phyloP scores from a whole-genome alignment of 2,797 vertebrate species.

The Periophthalmus magnuspinnatus region DNA sequence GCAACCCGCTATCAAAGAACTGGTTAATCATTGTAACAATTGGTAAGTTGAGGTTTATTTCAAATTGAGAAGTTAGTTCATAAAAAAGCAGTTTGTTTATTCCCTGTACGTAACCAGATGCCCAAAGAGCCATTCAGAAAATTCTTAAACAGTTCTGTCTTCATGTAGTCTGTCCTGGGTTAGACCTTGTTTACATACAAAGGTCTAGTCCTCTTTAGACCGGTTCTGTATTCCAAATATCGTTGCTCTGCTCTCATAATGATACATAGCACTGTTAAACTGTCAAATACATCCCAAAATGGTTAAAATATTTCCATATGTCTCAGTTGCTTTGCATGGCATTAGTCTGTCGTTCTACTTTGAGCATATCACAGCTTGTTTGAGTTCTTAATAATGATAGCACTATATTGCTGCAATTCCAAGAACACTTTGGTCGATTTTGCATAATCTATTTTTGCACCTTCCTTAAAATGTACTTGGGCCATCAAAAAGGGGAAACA shows the following conservation, averaged over 20 bases:
- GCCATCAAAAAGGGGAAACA: not conserved
- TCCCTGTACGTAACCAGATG: not conserved
- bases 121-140: not conserved
- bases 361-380: not conserved
- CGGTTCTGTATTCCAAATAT: not conserved
- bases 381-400: no score
- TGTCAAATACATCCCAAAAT: not conserved
- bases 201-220: not conserved
- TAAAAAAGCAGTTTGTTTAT: not conserved
- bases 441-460: constrained; percentile 3
- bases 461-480: constrained; percentile 3
- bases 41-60: not conserved
- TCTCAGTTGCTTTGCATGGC: not conserved
- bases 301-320: not conserved
- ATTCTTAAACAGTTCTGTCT: not conserved
- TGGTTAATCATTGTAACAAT: not conserved
- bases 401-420: no score
- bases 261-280: not conserved
- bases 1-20: not conserved
- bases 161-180: not conserved
- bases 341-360: not conserved
- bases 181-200: not conserved
- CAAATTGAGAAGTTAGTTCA: not conserved
- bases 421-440: not conserved
- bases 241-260: not conserved